Percentiles rank a stretch among this genome's conserved stretches.
Evolutionary conservation across 2,888 invertebrate species (phyloP).

Genomic region (Hemaris fuciformis): DNA sequence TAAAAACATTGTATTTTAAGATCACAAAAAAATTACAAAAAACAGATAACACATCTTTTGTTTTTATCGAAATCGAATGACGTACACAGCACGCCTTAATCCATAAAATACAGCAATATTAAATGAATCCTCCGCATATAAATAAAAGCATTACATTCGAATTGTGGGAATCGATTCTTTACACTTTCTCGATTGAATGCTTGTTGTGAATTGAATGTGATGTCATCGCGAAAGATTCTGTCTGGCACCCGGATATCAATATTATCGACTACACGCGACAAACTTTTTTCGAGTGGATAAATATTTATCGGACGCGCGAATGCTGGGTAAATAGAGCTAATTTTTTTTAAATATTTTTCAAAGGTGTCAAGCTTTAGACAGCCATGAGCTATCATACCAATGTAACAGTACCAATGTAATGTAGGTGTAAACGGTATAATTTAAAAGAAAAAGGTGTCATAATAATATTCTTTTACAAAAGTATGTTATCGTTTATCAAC

Average conservation of each 20-base stretch:
- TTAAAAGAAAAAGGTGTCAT: too few species aligned
- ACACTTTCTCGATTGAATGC: background rate
- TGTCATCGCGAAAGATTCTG: constrained; percentile 22
- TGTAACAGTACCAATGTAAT: too few species aligned
- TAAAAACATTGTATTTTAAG: too few species aligned
- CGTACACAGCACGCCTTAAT: background rate
- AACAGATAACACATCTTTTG: background rate
- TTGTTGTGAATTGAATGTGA: too few species aligned
- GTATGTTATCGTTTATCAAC: too few species aligned
- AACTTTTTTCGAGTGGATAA: background rate
- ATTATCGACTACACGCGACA: constrained; percentile 12
- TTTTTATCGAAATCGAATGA: too few species aligned
- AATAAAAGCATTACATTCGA: background rate
- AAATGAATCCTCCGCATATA: background rate
- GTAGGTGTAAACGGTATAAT: too few species aligned
- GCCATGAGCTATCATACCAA: too few species aligned
- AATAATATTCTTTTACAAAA: too few species aligned
- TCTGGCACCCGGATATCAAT: constrained; percentile 20
- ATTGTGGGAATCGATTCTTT: background rate
- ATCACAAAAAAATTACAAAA: background rate
- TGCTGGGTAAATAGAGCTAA: background rate
- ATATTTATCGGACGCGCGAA: background rate
- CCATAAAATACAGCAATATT: background rate
- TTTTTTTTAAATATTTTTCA: too few species aligned
- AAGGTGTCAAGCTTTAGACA: too few species aligned